Evolutionary conservation across 2,888 invertebrate species (phyloP).

Genomic region (Heliconius hortense): DNA sequence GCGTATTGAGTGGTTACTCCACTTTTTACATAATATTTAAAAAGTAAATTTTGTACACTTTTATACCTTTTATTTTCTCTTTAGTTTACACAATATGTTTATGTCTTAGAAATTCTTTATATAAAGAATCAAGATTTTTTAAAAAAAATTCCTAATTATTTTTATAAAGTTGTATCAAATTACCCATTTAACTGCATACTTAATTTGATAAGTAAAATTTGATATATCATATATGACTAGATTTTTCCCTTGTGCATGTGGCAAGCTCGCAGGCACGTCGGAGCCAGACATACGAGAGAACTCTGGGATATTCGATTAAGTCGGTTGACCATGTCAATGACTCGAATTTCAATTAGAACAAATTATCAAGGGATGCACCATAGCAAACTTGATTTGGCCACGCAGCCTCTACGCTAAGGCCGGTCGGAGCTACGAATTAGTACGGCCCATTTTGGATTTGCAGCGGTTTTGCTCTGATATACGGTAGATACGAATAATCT

Average conservation of each 20-base stretch:
- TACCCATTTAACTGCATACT: not conserved
- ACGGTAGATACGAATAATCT: conserved; percentile 47
- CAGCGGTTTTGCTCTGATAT: conserved; percentile 47
- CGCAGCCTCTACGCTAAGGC: conserved; percentile 57
- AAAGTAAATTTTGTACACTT: not conserved
- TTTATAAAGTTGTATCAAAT: not conserved
- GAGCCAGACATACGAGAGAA: conserved; percentile 50
- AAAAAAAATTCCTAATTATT: too few relatives aligned
- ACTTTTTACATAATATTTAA: not conserved
- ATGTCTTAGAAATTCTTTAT: too few relatives aligned
- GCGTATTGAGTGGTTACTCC: not conserved
- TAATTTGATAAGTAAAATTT: not conserved
- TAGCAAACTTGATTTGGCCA: conserved; percentile 77
- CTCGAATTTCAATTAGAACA: conserved; percentile 87
- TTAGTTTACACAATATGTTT: too few relatives aligned
- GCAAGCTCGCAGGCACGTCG: conserved; percentile 29
- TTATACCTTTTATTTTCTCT: too few relatives aligned
- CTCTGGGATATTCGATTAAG: conserved; percentile 80
- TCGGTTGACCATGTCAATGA: conserved; percentile 83
- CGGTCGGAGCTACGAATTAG: conserved; percentile 47
- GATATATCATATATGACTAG: not conserved
- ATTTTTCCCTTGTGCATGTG: conserved; percentile 23
- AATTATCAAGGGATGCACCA: conserved; percentile 80
- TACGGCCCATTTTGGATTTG: conserved; percentile 46
- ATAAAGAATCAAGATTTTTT: too few relatives aligned